phyloP scores from a whole-genome alignment of 1,140 invertebrate genomes.

The Atopsyche davidsoni region DNA sequence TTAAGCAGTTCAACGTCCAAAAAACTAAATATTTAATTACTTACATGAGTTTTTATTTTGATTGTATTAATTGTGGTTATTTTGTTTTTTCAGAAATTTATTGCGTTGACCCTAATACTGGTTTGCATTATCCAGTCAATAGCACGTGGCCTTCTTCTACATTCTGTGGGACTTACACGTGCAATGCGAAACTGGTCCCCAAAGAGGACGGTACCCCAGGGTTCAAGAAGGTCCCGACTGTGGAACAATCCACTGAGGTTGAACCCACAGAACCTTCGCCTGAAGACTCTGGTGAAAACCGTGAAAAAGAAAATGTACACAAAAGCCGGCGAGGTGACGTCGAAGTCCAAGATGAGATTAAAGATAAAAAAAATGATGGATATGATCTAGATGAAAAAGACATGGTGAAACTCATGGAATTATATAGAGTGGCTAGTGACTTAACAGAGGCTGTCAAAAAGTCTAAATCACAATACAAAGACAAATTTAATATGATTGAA shows the following conservation, averaged over 20 bases:
- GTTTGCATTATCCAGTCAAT: conserved; percentile 37
- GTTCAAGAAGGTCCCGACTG: background rate
- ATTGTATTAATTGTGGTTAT: too few species aligned
- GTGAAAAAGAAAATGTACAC: background rate
- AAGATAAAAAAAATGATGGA: background rate
- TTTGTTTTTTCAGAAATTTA: conserved; percentile 37
- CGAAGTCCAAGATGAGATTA: background rate
- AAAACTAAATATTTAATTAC: too few species aligned
- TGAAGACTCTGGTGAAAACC: background rate
- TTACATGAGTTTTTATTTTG: too few species aligned
- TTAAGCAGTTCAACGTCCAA: too few species aligned
- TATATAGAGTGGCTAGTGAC: conserved; percentile 7
- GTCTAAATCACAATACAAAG: background rate
- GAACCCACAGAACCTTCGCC: background rate
- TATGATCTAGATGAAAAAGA: conserved; percentile 4
- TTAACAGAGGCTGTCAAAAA: conserved; percentile 1
- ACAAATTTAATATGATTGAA: background rate
- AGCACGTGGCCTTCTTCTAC: conserved; percentile 39
- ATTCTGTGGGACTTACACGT: conserved; percentile 45
- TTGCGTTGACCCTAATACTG: conserved; percentile 44
- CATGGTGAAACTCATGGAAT: conserved; percentile 1
- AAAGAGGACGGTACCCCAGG: background rate
- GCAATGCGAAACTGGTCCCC: conserved; percentile 30
- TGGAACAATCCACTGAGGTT: conserved; percentile 1
- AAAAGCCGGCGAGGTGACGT: background rate